Evolutionary conservation across 2,113 vertebrate species (phyloP).

Genomic region (Cebidichthys violaceus): DNA sequence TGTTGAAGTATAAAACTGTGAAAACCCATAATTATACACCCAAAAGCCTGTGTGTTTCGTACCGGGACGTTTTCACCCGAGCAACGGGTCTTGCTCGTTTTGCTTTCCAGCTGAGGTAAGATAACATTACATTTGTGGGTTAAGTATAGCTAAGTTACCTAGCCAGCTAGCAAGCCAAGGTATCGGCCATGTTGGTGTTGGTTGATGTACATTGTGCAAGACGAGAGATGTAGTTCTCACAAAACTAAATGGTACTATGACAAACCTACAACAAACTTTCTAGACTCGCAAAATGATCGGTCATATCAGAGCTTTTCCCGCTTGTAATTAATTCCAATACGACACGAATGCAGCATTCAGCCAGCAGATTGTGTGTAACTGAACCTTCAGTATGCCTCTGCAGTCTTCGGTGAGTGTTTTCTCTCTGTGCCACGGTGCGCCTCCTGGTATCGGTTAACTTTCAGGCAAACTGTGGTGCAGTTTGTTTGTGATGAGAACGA

Average conservation of each 20-base stretch:
- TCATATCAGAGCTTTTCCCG: background rate
- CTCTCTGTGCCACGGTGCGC: background rate
- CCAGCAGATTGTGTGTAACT: background rate
- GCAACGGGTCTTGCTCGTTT: background rate
- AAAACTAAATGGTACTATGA: background rate
- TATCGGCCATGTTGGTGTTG: background rate
- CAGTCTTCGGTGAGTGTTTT: too few species aligned
- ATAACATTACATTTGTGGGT: background rate
- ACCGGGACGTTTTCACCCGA: background rate
- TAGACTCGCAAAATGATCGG: background rate
- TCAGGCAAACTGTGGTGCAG: background rate
- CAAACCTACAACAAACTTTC: background rate
- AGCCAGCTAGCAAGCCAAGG: background rate
- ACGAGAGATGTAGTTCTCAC: background rate
- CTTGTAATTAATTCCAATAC: background rate
- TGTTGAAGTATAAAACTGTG: background rate
- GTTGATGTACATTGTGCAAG: background rate
- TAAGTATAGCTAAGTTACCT: background rate
- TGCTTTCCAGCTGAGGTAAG: background rate
- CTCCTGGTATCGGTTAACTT: background rate
- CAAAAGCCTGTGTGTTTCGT: background rate
- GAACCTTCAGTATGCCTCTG: too few species aligned
- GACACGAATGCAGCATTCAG: background rate
- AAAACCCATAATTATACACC: background rate
- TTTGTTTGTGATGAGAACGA: background rate